Percentiles rank a stretch among this genome's conserved stretches.
phyloP scores from a whole-genome alignment of 2,888 invertebrate species.

The Nesidiocoris tenuis region DNA sequence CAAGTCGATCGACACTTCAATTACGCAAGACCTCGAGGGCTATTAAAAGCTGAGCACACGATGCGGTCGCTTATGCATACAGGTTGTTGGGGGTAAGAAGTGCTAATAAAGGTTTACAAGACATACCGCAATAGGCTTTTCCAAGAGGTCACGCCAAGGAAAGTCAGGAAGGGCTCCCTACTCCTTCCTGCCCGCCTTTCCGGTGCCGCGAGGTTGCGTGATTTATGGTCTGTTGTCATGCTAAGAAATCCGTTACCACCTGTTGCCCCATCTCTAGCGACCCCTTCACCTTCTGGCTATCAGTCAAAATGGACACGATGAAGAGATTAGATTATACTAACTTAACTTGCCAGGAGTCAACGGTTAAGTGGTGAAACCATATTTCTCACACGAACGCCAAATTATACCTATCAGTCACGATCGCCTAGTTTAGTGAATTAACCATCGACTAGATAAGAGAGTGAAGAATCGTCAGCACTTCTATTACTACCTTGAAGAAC shows the following conservation, averaged over 20 bases:
- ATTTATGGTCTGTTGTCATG: constrained; percentile 39
- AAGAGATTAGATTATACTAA: background rate
- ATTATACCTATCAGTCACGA: no score
- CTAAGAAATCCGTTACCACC: constrained; percentile 36
- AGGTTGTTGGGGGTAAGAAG: constrained; percentile 18
- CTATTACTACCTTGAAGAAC: no score
- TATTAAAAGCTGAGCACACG: no score
- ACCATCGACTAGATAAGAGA: no score
- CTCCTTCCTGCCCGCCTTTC: background rate
- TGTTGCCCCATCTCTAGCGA: constrained; percentile 17
- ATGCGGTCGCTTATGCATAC: no score
- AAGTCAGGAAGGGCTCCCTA: background rate
- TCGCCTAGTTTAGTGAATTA: no score
- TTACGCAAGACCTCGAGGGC: no score
- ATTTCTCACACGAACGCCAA: background rate
- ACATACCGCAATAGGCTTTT: background rate
- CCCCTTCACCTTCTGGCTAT: constrained; percentile 12
- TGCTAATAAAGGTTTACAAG: constrained; percentile 38
- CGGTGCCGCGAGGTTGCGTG: constrained; percentile 29
- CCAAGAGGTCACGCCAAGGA: constrained; percentile 34
- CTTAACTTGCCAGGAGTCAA: background rate
- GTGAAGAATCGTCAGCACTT: no score
- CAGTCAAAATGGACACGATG: constrained; percentile 24
- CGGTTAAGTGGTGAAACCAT: background rate
- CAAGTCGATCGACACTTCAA: no score